phyloP scores from a whole-genome alignment of 2,888 invertebrate species.

The Caenorhabditis sp. region DNA sequence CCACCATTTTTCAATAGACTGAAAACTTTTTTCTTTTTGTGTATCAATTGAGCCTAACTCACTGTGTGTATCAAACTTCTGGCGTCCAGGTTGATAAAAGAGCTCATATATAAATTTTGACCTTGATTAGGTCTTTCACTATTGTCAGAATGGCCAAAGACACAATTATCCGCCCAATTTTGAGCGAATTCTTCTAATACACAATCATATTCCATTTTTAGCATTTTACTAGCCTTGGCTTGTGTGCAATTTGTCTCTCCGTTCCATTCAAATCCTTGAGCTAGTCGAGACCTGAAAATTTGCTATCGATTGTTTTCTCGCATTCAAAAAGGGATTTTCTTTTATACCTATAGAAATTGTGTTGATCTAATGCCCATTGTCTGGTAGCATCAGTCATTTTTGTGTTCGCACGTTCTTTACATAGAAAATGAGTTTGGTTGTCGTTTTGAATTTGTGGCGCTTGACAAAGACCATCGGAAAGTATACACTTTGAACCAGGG shows the following conservation, averaged over 20 bases:
- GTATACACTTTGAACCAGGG: conserved; percentile 46
- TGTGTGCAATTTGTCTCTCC: conserved; percentile 48
- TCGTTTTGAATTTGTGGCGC: conserved; percentile 34
- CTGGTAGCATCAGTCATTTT: conserved; percentile 40
- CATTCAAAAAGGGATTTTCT: not conserved
- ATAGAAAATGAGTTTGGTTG: conserved; percentile 20
- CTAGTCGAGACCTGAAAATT: conserved; percentile 35
- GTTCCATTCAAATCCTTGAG: conserved; percentile 47
- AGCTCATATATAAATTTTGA: conserved; percentile 52
- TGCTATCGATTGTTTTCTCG: not conserved
- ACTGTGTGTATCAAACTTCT: conserved; percentile 46
- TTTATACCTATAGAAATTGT: conserved; percentile 45
- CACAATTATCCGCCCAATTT: conserved; percentile 51
- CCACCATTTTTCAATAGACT: conserved; percentile 57
- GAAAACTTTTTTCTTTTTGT: conserved; percentile 16
- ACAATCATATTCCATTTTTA: conserved; percentile 55
- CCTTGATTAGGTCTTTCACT: conserved; percentile 50
- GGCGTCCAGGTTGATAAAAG: conserved; percentile 39
- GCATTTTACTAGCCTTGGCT: conserved; percentile 43
- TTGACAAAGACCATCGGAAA: conserved; percentile 41
- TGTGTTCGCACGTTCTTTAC: conserved; percentile 24
- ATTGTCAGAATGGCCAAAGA: conserved; percentile 46
- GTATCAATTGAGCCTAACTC: conserved; percentile 6
- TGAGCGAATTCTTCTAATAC: conserved; percentile 46
- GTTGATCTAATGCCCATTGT: conserved; percentile 39